Evolutionary conservation across 2,888 invertebrate species (phyloP).

Genomic region (Macrophya annulata): DNA sequence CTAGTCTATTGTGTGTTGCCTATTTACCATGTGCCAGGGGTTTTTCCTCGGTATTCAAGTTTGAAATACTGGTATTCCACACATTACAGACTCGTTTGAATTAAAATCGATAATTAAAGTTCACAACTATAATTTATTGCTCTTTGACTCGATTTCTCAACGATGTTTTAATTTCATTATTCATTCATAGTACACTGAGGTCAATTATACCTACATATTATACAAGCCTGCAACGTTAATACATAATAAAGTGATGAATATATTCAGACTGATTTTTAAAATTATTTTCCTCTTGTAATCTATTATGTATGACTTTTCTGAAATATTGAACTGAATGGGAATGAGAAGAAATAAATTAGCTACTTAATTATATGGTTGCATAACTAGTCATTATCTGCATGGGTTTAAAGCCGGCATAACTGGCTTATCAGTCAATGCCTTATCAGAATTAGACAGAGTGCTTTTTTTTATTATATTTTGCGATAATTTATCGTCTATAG

Average conservation of each 20-base stretch:
- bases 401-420: neutral
- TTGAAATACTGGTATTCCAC: neutral
- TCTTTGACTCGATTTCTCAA: no score
- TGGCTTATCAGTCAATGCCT: neutral
- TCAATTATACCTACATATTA: no score
- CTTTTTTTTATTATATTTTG: neutral
- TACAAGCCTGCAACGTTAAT: no score
- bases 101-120: neutral
- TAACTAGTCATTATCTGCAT: neutral
- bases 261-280: no score
- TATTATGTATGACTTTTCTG: neutral
- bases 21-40: neutral
- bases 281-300: no score
- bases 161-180: no score
- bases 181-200: no score
- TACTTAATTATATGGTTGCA: neutral
- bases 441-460: neutral
- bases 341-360: neutral
- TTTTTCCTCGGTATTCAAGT: neutral
- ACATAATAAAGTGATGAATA: no score
- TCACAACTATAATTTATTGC: no score
- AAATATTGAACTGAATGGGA: neutral
- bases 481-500: neutral
- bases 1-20: neutral
- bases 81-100: neutral